Percentiles rank a stretch among this genome's conserved stretches.
Evolutionary conservation across 2,113 vertebrate species (phyloP).

Genomic region (Fregata magnificens): DNA sequence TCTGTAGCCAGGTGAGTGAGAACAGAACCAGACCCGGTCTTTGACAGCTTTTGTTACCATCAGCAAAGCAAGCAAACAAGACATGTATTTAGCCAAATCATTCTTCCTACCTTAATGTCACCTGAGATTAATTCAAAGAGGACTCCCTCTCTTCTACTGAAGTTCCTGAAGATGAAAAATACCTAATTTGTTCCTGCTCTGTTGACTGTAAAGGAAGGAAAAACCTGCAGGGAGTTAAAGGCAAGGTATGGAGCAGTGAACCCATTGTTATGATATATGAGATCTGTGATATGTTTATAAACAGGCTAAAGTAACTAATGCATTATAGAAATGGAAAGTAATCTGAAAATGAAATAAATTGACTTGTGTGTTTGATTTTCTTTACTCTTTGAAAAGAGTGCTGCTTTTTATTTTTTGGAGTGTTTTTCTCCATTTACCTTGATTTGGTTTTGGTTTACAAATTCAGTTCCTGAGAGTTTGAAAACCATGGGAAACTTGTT

Average conservation of each 20-base stretch:
- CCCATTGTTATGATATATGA: background rate
- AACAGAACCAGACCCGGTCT: background rate
- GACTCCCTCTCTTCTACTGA: background rate
- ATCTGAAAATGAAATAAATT: background rate
- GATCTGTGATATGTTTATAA: background rate
- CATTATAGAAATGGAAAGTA: background rate
- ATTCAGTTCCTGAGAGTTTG: background rate
- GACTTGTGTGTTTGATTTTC: background rate
- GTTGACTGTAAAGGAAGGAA: background rate
- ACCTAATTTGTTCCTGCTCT: background rate
- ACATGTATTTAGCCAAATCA: background rate
- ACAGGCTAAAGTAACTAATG: background rate
- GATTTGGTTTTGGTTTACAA: background rate
- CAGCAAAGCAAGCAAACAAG: background rate
- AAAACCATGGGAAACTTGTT: background rate
- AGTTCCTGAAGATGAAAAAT: background rate
- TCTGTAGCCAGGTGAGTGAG: background rate
- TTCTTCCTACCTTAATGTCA: background rate
- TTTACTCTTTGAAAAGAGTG: background rate
- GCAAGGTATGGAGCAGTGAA: background rate
- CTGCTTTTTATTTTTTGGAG: background rate
- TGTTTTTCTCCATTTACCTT: background rate
- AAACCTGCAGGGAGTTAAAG: background rate
- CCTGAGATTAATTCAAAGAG: background rate
- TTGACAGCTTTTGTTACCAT: background rate